Percentiles rank a stretch among this genome's conserved stretches.
Conservation (phyloP, 1,140 invertebrate species). For the Subanguina moxae region DNA sequence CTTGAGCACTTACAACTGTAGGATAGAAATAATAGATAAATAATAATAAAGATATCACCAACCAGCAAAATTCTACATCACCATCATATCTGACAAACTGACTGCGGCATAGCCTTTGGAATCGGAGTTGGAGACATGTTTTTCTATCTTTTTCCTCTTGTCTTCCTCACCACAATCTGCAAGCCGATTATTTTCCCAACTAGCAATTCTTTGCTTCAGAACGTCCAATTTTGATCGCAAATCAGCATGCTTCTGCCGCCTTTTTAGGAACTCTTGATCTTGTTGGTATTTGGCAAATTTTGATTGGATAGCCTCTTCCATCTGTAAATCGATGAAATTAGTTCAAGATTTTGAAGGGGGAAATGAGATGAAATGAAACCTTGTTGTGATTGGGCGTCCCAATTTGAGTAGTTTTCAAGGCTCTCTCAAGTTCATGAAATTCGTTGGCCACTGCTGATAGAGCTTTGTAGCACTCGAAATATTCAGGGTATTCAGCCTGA, state of each 20-base stretch:
- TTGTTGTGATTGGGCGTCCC: slow-evolving; percentile 11
- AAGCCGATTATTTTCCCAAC: slow-evolving; percentile 14
- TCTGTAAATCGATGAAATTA: not conserved
- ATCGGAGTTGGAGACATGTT: no score
- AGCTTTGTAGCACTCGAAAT: slow-evolving; percentile 19
- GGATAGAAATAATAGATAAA: no score
- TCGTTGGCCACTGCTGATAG: slow-evolving; percentile 9
- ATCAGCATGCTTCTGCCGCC: slow-evolving; percentile 19
- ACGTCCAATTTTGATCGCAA: slow-evolving; percentile 15
- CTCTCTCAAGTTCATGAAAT: slow-evolving; percentile 13
- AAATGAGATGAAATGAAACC: not conserved
- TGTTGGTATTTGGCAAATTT: slow-evolving; percentile 22
- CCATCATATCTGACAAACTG: slow-evolving; percentile 6
- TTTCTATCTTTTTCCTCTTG: not conserved
- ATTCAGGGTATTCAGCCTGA: slow-evolving; percentile 20
- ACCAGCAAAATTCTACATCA: slow-evolving; percentile 12
- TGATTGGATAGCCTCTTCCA: slow-evolving; percentile 16
- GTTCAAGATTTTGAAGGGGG: not conserved
- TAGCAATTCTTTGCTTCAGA: slow-evolving; percentile 9
- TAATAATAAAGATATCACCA: no score
- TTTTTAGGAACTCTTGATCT: slow-evolving; percentile 6
- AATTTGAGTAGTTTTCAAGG: not conserved
- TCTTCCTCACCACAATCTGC: not conserved
- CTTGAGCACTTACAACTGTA: no score
- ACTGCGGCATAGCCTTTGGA: not conserved